Conservation (phyloP, 2,113 vertebrate species). For the Taurulus bubalis region DNA sequence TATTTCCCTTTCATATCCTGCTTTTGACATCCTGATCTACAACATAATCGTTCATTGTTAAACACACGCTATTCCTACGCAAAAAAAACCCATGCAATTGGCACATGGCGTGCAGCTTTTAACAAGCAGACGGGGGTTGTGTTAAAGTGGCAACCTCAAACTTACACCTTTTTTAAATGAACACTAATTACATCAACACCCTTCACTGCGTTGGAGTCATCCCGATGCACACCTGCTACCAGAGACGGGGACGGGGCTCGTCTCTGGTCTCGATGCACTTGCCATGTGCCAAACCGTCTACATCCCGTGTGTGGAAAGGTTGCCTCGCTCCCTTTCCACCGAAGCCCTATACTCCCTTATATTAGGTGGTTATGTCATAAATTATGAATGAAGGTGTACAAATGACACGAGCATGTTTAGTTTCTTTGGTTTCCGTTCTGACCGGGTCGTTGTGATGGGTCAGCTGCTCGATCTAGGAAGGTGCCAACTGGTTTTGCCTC, state of each 20-base stretch:
- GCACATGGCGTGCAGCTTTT: not conserved
- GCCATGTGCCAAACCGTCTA: too few species aligned
- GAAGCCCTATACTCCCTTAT: too few species aligned
- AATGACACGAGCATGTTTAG: not conserved
- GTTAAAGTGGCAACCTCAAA: not conserved
- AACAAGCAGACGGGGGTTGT: not conserved
- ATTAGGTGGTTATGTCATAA: not conserved
- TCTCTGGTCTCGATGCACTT: not conserved
- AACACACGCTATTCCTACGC: not conserved
- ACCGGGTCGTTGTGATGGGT: too few species aligned
- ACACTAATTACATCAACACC: constrained; percentile 7
- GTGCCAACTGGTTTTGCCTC: too few species aligned
- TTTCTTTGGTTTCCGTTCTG: not conserved
- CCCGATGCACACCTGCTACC: not conserved
- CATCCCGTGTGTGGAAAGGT: not conserved
- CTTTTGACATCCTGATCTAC: not conserved
- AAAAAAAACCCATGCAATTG: not conserved
- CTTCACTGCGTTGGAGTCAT: not conserved
- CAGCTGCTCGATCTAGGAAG: too few species aligned
- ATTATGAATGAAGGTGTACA: not conserved
- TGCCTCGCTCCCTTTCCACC: not conserved
- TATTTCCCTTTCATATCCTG: not conserved
- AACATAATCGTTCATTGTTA: not conserved
- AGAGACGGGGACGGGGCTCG: too few species aligned
- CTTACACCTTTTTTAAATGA: constrained; percentile 23